Evolutionary conservation across 2,113 vertebrate species (phyloP).

Genomic region (Gadus macrocephalus): DNA sequence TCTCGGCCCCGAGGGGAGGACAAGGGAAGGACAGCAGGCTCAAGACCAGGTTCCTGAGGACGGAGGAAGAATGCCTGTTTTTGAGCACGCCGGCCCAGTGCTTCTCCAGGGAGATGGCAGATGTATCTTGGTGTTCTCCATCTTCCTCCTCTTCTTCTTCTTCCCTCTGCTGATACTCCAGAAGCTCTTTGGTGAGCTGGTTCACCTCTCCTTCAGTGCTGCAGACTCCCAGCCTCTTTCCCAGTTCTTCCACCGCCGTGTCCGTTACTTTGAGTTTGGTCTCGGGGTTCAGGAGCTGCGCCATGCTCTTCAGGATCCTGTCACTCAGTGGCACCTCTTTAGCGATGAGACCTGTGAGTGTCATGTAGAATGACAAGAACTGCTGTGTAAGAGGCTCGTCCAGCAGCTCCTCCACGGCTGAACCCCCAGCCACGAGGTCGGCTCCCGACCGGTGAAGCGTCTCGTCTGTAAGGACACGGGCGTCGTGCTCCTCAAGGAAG

Average conservation of each 20-base stretch:
- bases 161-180: conserved; percentile 53
- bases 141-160: conserved; percentile 20
- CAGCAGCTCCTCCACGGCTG: conserved; percentile 54
- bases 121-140: conserved; percentile 2
- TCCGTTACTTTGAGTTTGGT: conserved; percentile 41
- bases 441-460: conserved; percentile 42
- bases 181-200: conserved; percentile 60
- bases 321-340: conserved; percentile 56
- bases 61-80: conserved; percentile 33
- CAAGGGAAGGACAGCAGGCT: conserved; percentile 66
- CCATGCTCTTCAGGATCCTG: conserved; percentile 41
- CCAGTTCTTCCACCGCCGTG: conserved; percentile 53
- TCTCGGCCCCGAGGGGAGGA: conserved; percentile 56
- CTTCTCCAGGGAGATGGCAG: conserved; percentile 40
- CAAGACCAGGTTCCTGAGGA: conserved; percentile 67
- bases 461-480: conserved; percentile 49
- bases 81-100: conserved; percentile 61
- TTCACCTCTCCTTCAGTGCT: conserved; percentile 35
- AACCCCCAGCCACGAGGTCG: conserved; percentile 45
- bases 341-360: conserved; percentile 51
- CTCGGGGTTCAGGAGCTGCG: conserved; percentile 59
- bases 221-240: conserved; percentile 55
- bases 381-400: conserved; percentile 41
- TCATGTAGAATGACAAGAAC: conserved; percentile 56
- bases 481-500: conserved; percentile 57